phyloP scores from a whole-genome alignment of 2,113 vertebrate genomes.

The Bubo blakistoni region DNA sequence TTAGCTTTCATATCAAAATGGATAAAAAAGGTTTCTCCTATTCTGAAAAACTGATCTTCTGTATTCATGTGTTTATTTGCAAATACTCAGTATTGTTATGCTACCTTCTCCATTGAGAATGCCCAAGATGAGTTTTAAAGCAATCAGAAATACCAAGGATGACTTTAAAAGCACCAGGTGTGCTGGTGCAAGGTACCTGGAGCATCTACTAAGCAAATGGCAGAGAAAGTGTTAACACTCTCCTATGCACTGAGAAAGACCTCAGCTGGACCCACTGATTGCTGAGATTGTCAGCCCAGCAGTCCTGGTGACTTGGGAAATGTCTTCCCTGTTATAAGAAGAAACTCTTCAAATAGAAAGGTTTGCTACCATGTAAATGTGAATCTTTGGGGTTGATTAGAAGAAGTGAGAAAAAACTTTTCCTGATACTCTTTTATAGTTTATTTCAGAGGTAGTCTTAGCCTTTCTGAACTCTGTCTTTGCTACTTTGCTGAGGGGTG shows the following conservation, averaged over 20 bases:
- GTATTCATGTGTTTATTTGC: background rate
- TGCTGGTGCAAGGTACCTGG: background rate
- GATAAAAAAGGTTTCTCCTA: background rate
- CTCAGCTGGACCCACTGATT: background rate
- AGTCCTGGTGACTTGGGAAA: background rate
- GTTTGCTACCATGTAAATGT: background rate
- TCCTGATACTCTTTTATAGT: background rate
- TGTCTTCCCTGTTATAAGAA: background rate
- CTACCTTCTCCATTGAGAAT: background rate
- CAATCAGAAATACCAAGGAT: background rate
- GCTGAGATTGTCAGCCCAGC: background rate
- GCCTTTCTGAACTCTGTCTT: background rate
- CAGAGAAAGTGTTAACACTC: background rate
- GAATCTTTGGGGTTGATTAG: background rate
- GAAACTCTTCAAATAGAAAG: background rate
- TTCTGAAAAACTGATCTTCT: background rate
- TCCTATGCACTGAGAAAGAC: background rate
- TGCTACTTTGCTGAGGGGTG: background rate
- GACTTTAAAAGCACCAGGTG: background rate
- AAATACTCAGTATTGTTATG: background rate
- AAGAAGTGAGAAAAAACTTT: background rate
- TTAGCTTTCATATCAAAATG: background rate
- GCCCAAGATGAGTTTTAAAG: background rate
- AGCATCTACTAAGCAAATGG: background rate
- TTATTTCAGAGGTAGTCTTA: background rate